A percentile compares a stretch with the other conserved stretches of the same genome.
Evolutionary conservation across 2,888 invertebrate genomes (phyloP).

Genomic region (Torymus aiolomorphi): DNA sequence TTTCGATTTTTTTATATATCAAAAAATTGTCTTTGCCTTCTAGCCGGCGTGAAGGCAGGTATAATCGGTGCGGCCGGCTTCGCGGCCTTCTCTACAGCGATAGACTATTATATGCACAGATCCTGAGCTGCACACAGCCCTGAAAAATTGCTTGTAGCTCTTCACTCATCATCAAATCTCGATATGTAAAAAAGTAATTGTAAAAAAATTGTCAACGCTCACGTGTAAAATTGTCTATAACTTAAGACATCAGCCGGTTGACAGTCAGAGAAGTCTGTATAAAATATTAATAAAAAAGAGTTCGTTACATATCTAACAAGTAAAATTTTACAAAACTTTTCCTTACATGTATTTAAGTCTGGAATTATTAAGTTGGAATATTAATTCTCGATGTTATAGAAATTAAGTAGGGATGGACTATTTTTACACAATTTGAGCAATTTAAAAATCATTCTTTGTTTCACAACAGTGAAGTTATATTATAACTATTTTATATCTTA

Average conservation of each 20-base stretch:
- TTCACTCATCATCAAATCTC: slow-evolving; percentile 3
- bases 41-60: slow-evolving; percentile 96
- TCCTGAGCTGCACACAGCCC: slow-evolving; percentile 51
- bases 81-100: slow-evolving; percentile 96
- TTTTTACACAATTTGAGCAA: slow-evolving; percentile 2
- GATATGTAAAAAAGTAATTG: slow-evolving; percentile 52
- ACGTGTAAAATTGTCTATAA: slow-evolving; percentile 28
- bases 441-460: background rate
- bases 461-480: slow-evolving; percentile 1
- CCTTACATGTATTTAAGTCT: slow-evolving; percentile 49
- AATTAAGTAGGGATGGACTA: slow-evolving; percentile 41
- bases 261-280: slow-evolving; percentile 44
- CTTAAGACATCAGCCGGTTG: slow-evolving; percentile 39
- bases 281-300: slow-evolving; percentile 52
- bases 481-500: background rate
- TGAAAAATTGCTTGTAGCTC: slow-evolving; percentile 11
- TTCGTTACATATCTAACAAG: slow-evolving; percentile 48
- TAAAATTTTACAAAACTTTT: slow-evolving; percentile 52
- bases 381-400: slow-evolving; percentile 37
- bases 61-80: slow-evolving; percentile 96
- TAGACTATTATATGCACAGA: slow-evolving; percentile 94
- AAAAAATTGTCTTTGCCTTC: slow-evolving; percentile 67
- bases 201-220: slow-evolving; percentile 42
- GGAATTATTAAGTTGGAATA: slow-evolving; percentile 42
- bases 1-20: slow-evolving; percentile 39